phyloP scores from a whole-genome alignment of 2,888 invertebrate genomes.

The Laothoe populi region DNA sequence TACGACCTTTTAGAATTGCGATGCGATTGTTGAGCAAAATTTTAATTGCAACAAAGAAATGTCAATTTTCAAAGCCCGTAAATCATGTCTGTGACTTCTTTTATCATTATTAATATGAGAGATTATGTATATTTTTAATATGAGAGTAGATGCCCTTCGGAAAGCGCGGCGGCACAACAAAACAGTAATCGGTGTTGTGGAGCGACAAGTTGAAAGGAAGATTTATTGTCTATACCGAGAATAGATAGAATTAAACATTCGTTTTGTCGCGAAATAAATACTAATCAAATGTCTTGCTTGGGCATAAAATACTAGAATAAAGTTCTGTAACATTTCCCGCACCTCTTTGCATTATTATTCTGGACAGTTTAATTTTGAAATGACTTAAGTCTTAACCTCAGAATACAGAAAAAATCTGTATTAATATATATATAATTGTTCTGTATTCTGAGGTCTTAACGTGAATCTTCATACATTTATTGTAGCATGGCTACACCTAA shows the following conservation, averaged over 20 bases:
- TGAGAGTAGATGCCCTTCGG: not conserved
- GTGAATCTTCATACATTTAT: too few relatives aligned
- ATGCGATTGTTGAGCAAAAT: not conserved
- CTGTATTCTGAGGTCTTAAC: too few relatives aligned
- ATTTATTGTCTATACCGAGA: slow-evolving; percentile 28
- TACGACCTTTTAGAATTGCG: too few relatives aligned
- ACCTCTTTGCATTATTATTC: too few relatives aligned
- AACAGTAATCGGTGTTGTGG: slow-evolving; percentile 14
- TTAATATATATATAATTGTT: too few relatives aligned
- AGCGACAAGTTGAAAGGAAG: slow-evolving; percentile 22
- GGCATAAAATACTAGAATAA: not conserved
- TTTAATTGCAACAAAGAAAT: slow-evolving; percentile 7
- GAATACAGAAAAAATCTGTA: too few relatives aligned
- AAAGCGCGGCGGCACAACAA: not conserved
- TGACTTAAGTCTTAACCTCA: too few relatives aligned
- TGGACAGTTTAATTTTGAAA: too few relatives aligned
- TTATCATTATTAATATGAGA: slow-evolving; percentile 15
- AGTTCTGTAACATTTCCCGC: too few relatives aligned
- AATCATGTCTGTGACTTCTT: not conserved
- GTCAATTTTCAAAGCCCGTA: not conserved
- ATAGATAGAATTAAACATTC: slow-evolving; percentile 28
- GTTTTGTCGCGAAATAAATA: slow-evolving; percentile 18
- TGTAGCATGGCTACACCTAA: too few relatives aligned
- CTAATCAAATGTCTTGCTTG: slow-evolving; percentile 6
- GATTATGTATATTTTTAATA: too few relatives aligned